These are phyloP conservation scores for Myotis findleyi DNA, from an alignment of 2,797 vertebrate genomes.

Conservation along the genomic window DNA sequence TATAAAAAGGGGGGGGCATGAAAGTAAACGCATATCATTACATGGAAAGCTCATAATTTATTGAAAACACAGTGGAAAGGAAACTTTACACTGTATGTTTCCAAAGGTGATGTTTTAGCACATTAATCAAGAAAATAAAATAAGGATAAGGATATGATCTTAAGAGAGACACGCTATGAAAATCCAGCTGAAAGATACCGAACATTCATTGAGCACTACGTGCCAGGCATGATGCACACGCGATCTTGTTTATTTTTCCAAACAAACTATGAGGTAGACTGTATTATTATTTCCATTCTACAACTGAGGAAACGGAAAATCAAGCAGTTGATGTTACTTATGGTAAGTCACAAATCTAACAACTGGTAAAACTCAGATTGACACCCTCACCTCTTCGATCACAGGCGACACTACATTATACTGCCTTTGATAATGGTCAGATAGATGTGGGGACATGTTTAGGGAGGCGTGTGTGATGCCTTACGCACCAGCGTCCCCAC, in stretches of 20 bases:
- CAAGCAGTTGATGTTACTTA: neutral
- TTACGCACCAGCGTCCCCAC: neutral
- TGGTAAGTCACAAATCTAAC: neutral
- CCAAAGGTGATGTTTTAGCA: slow-evolving; percentile 65
- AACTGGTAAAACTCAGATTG: neutral
- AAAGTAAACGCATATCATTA: slow-evolving; percentile 75
- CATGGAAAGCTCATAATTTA: slow-evolving; percentile 47
- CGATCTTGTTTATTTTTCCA: neutral
- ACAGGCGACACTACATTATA: rapidly evolving
- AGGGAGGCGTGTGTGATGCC: too few relatives aligned
- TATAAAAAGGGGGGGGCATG: neutral
- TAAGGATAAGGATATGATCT: neutral
- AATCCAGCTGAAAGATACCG: neutral
- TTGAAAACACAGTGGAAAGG: slow-evolving; percentile 39
- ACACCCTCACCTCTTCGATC: neutral
- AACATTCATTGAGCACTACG: rapidly evolving
- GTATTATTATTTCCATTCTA: neutral
- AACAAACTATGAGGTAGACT: neutral
- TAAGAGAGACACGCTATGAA: neutral
- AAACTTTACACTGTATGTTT: slow-evolving; percentile 64
- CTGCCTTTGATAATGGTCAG: neutral
- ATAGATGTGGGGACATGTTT: rapidly evolving
- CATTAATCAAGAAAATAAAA: slow-evolving; percentile 72
- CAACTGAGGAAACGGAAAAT: neutral
- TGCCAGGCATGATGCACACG: too few relatives aligned